Percentiles rank a stretch among this genome's conserved stretches.
Conservation (phyloP, 64 coral and sea anemone genomes). For the Acropora tenuis region DNA sequence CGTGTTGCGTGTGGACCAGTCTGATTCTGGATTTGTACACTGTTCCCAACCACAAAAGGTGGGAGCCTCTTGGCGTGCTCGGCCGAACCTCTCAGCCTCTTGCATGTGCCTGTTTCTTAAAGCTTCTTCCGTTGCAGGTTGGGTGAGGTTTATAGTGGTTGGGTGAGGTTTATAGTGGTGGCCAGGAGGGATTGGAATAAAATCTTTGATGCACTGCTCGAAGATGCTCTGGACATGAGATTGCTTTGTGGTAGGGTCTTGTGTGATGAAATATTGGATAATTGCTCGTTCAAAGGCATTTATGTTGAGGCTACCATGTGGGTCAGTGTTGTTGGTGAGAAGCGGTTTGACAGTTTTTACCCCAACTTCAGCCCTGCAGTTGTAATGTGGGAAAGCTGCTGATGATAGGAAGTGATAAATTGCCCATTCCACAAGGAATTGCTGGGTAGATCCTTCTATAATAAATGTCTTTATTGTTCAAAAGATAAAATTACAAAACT, state of each 20-base stretch:
- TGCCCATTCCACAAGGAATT: background rate
- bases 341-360: slow-evolving; percentile 34
- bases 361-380: slow-evolving; percentile 34
- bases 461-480: no score
- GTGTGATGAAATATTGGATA: slow-evolving; percentile 36
- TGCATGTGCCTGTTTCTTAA: slow-evolving; percentile 33
- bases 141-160: background rate
- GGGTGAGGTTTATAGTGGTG: no score
- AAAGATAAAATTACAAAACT: no score
- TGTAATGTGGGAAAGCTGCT: slow-evolving; percentile 26
- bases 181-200: slow-evolving; percentile 34
- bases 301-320: no score
- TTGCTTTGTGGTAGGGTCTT: background rate
- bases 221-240: slow-evolving; percentile 16
- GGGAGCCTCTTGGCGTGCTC: no score
- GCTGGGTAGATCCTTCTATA: no score
- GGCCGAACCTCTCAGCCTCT: slow-evolving; percentile 14
- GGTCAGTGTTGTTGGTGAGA: slow-evolving; percentile 1
- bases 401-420: slow-evolving; percentile 33
- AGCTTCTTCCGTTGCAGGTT: background rate
- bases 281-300: no score
- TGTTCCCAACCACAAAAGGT: no score
- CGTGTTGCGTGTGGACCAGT: no score
- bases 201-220: slow-evolving; percentile 25
- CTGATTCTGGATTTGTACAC: no score